phyloP scores from a whole-genome alignment of 2,888 invertebrate genomes.

The Ectemnius lituratus region DNA sequence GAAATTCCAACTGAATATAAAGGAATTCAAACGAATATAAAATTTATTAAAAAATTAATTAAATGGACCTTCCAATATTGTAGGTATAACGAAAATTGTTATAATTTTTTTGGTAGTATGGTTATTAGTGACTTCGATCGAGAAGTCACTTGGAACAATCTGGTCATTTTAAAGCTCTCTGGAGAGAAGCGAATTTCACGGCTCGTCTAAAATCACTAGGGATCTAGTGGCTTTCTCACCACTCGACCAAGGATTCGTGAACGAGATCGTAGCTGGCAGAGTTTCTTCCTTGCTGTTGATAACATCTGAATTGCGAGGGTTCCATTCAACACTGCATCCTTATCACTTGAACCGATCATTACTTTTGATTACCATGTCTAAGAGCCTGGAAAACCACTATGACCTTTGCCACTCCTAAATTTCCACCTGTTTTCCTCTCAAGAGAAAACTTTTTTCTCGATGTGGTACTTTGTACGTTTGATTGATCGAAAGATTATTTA shows the following conservation, averaged over 20 bases:
- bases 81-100: too few species aligned
- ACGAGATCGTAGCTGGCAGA: not conserved
- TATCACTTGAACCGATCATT: slow-evolving; percentile 23
- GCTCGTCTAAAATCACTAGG: slow-evolving; percentile 10
- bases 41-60: too few species aligned
- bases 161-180: not conserved
- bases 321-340: slow-evolving; percentile 16
- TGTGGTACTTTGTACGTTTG: too few species aligned
- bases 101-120: slow-evolving; percentile 27
- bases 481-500: too few species aligned
- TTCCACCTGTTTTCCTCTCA: not conserved
- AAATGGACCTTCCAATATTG: too few species aligned
- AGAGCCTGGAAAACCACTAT: slow-evolving; percentile 14
- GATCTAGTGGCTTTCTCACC: slow-evolving; percentile 20
- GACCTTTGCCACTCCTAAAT: slow-evolving; percentile 17
- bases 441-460: too few species aligned
- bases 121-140: not conserved
- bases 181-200: slow-evolving; percentile 22
- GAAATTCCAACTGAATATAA: too few species aligned
- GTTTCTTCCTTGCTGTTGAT: slow-evolving; percentile 15
- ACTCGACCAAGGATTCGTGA: not conserved
- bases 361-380: slow-evolving; percentile 24
- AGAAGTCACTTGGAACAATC: not conserved
- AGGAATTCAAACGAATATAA: too few species aligned
- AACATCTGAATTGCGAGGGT: not conserved